A percentile compares a stretch with the other conserved stretches of the same genome.
Evolutionary conservation across 1,140 invertebrate genomes (phyloP).

Genomic region (Theocolax elegans): DNA sequence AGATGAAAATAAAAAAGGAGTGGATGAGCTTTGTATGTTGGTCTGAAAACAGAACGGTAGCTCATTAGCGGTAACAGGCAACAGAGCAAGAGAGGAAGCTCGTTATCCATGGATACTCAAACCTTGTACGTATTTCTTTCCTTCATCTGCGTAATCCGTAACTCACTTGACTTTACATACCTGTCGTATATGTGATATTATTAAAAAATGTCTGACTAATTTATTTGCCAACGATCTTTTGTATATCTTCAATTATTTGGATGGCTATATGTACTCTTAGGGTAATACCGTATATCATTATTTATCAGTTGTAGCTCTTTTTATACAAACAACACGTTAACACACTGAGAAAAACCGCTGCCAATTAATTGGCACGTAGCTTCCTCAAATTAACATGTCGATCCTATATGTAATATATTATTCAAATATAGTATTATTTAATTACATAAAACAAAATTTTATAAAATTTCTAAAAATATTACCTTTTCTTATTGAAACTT

Average conservation of each 20-base stretch:
- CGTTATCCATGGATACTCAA: slow-evolving; percentile 64
- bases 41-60: slow-evolving; percentile 61
- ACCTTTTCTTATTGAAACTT: no score
- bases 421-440: no score
- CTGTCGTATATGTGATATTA: not conserved
- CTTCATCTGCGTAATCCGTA: slow-evolving; percentile 12
- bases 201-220: not conserved
- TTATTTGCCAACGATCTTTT: slow-evolving; percentile 12
- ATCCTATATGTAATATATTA: no score
- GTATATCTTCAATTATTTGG: no score
- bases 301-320: not conserved
- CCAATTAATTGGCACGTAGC: no score
- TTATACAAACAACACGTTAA: no score
- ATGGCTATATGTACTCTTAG: no score
- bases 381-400: no score
- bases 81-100: slow-evolving; percentile 62
- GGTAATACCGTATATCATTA: not conserved
- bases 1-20: slow-evolving; percentile 6
- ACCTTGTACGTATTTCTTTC: slow-evolving; percentile 45
- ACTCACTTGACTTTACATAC: not conserved
- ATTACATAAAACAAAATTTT: no score
- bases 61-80: slow-evolving; percentile 64
- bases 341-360: no score
- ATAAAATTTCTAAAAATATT: no score
- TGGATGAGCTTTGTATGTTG: slow-evolving; percentile 39